Evolutionary conservation across 2,797 vertebrate species (phyloP).

Genomic region (Threskiornis aethiopicus): DNA sequence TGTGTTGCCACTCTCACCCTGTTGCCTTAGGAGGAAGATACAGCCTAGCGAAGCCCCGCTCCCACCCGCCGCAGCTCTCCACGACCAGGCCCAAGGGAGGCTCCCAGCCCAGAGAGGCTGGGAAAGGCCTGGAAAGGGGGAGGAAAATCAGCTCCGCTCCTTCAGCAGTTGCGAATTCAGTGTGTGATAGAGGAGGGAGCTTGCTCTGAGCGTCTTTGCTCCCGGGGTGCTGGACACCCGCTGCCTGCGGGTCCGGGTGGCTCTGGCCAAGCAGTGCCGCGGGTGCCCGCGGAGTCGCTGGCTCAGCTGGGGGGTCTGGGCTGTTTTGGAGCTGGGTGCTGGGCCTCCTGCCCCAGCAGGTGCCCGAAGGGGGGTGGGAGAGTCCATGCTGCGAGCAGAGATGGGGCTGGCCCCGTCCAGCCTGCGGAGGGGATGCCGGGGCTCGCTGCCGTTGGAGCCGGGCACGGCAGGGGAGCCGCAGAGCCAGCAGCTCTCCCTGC

Average conservation of each 20-base stretch:
- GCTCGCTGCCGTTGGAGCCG: not conserved
- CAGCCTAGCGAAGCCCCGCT: not conserved
- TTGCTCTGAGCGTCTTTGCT: not conserved
- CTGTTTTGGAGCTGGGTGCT: not conserved
- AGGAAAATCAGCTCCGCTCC: not conserved
- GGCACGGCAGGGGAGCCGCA: not conserved
- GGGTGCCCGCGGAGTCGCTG: rapidly evolving
- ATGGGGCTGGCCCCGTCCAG: not conserved
- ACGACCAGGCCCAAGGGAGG: rapidly evolving
- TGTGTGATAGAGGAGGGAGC: rapidly evolving
- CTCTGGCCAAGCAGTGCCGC: not conserved
- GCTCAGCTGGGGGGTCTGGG: not conserved
- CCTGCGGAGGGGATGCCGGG: rapidly evolving
- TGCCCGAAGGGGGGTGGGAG: not conserved
- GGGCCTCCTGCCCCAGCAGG: not conserved
- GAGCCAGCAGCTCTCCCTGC: rapidly evolving
- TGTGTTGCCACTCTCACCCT: not conserved
- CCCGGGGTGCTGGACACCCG: not conserved
- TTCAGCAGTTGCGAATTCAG: rapidly evolving
- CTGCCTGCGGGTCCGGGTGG: rapidly evolving
- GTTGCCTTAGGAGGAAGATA: not conserved
- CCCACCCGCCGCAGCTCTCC: not conserved
- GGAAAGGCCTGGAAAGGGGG: not conserved
- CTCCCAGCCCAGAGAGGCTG: not conserved
- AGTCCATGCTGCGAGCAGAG: rapidly evolving